Evolutionary conservation across 92 coral and sea anemone genomes (phyloP).

Genomic region (Ricordea florida): DNA sequence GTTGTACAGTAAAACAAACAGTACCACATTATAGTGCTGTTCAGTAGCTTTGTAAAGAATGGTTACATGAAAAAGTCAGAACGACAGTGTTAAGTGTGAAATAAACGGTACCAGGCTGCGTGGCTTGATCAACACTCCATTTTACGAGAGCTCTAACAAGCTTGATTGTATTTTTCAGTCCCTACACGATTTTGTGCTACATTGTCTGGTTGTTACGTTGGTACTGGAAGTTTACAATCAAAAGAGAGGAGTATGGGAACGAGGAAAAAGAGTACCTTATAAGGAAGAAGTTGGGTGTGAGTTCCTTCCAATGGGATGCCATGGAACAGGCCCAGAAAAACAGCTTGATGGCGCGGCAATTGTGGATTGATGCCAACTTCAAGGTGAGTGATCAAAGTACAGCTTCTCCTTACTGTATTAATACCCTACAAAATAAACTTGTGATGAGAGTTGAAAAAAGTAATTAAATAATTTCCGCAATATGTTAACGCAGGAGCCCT

Average conservation of each 20-base stretch:
- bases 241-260: constrained; percentile 82
- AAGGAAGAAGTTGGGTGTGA: constrained; percentile 71
- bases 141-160: too few species aligned
- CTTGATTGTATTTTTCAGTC: constrained; percentile 47
- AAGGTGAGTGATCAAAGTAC: constrained; percentile 68
- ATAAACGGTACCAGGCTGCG: background rate
- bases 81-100: background rate
- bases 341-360: constrained; percentile 64
- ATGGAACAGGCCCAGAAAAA: constrained; percentile 62
- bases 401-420: background rate
- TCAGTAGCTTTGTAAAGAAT: too few species aligned
- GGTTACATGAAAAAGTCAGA: too few species aligned
- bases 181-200: constrained; percentile 77
- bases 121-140: too few species aligned
- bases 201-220: constrained; percentile 82
- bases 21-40: too few species aligned
- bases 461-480: too few species aligned
- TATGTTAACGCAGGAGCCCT: background rate
- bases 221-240: constrained; percentile 92
- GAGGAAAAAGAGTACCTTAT: constrained; percentile 86
- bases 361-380: constrained; percentile 85
- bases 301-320: constrained; percentile 90
- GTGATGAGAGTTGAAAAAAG: too few species aligned
- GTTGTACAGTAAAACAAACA: too few species aligned
- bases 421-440: background rate